phyloP scores from a whole-genome alignment of 1,140 invertebrate species.

The Pinna nobilis region DNA sequence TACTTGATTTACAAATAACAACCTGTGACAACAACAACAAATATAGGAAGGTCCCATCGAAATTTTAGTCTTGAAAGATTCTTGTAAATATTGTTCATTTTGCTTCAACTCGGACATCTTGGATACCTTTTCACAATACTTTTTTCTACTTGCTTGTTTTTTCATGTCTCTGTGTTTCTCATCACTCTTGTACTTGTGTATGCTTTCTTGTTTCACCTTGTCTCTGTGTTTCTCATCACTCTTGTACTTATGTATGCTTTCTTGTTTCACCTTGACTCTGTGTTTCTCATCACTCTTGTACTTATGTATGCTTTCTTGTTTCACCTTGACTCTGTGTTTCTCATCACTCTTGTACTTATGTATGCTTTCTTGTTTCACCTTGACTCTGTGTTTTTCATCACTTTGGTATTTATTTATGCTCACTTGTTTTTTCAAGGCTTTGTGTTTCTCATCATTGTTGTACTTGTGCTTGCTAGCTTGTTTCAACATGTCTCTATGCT shows the following conservation, averaged over 20 bases:
- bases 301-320: background rate
- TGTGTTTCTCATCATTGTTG: conserved; percentile 2
- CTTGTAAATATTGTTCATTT: background rate
- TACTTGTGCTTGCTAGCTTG: conserved; percentile 3
- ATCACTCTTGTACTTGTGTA: conserved; percentile 6
- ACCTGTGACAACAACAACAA: conserved; percentile 17
- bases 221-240: conserved; percentile 18
- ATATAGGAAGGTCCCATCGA: background rate
- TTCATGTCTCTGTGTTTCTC: background rate
- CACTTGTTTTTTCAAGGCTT: background rate
- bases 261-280: background rate
- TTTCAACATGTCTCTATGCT: background rate
- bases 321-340: background rate
- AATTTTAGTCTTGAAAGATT: background rate
- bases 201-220: background rate
- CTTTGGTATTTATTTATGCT: conserved; percentile 8
- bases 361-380: background rate
- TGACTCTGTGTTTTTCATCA: background rate
- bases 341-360: background rate
- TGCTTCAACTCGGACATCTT: background rate
- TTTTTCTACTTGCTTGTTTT: conserved; percentile 7
- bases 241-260: conserved; percentile 3
- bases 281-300: conserved; percentile 6
- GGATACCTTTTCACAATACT: conserved; percentile 2
- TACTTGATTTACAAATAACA: conserved; percentile 22